Evolutionary conservation across 2,113 vertebrate species (phyloP), one percentile per base, ranked within the genome.

Genomic region (Phrynocephalus versicolor): DNA sequence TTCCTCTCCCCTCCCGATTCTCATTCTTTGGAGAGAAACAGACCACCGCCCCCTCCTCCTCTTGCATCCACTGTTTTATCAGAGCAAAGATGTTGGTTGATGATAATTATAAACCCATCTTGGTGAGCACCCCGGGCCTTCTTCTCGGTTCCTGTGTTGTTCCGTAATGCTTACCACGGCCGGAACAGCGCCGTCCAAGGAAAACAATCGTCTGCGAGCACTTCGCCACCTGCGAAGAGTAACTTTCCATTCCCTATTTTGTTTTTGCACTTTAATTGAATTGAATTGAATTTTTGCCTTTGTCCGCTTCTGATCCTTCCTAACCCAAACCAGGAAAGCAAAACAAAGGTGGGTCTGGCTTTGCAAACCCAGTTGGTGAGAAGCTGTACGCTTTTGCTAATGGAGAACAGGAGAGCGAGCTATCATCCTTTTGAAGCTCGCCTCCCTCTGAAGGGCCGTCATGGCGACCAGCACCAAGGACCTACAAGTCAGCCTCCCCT

Each of bases 141-240:
- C 64, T 4, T 23, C 64, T 14, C 6, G 30, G 41, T 78, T 84
- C 83, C 75, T 84, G 45, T 7, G 64, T n/a, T 41, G 51, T 15
- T 10, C 71, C 21, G 67, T 1, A 9, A 57, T 3, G 80, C 23
- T 69, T 58, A 55, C 23, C 62, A 9, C 57, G 30, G 3, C 83
- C 74, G 64, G 83, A 84, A 84, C 45, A 14, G 14, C 10, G 2
- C 1, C 15, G 30, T 84, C 83, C 83, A 84, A 84, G 57, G 74
- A 84, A 84, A 84, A 84, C 74, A 84, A 69, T 62, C 14, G 30
- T 21, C n/a, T 18, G 41, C 19, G 37, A 55, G 73, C 9, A 35
- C 14, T 77, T 69, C 10, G 33, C 65, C 15, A 39, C 60, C 60
- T 62, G n/a, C 15, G 45, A 25, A 51, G 39, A 76, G 39, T 9